Evolutionary conservation across 2,797 vertebrate genomes (phyloP), one percentile per base, ranked within the genome.

Genomic region (Ispidina lecontei): DNA sequence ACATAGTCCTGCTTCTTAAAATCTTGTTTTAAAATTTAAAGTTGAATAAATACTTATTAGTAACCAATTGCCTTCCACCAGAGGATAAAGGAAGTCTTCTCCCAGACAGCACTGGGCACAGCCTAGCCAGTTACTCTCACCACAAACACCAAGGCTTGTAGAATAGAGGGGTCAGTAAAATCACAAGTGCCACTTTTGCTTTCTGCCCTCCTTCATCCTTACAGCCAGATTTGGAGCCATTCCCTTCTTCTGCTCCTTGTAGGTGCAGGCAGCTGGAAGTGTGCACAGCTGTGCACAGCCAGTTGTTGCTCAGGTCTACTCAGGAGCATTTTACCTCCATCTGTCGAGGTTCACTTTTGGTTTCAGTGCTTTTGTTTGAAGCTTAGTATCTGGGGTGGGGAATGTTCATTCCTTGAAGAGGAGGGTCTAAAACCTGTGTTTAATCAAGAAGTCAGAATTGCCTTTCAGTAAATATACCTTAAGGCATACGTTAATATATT

Each of bases 391-490:
- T 64, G 22, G 15, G 12, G 14, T 25, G n/a, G 8, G 25, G 3
- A 39, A 39, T 39, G 37, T 9, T 49, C 86, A 35, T 67, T 86
- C 44, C 62, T 89, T 70, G 60, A 69, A 91, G 46, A 81, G 56
- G 62, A 73, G 81, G 46, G 55, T 89, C 59, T 79, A 43, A 91
- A 94, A 85, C 44, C 78, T 49, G 63, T 73, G 41, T 63, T 77
- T 95, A 84, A 75, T 78, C 55, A 76, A 67, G 89, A 92, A 95
- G 56, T 28, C 26, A 69, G 54, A 91, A 79, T 62, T 93, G 75
- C 49, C 85, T 90, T 91, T 84, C 59, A 39, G 74, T 77, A 93
- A 71, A 93, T 60, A 84, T 77, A 91, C 59, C 65, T 95, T 95
- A 67, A 89, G 67, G 88, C 59, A 67, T 74, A 64, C 12, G 73